Percentiles rank a stretch among this genome's conserved stretches.
phyloP scores from a whole-genome alignment of 1,140 invertebrate species.

The Dolichoris vasculosae region DNA sequence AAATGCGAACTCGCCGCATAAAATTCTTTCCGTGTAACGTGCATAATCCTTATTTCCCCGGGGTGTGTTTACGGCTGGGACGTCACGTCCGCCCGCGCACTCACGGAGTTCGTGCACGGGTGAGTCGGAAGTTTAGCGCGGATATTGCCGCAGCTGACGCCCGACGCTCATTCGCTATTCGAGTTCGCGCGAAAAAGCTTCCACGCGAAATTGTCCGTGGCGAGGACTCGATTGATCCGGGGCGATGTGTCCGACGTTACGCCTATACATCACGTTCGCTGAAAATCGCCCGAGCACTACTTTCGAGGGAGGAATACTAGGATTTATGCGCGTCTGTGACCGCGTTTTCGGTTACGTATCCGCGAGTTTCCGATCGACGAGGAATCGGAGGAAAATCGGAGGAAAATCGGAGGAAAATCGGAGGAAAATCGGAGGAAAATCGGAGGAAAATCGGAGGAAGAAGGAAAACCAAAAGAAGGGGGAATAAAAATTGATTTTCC shows the following conservation, averaged over 20 bases:
- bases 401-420: too few species aligned
- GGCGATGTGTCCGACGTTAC: neutral
- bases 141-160: neutral
- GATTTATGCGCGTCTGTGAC: too few species aligned
- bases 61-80: conserved; percentile 5
- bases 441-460: too few species aligned
- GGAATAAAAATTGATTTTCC: neutral
- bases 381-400: too few species aligned
- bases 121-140: neutral
- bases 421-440: too few species aligned
- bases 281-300: neutral
- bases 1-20: neutral
- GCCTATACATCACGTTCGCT: neutral
- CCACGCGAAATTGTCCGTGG: conserved; percentile 8
- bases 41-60: conserved; percentile 18
- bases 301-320: too few species aligned
- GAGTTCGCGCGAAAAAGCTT: conserved; percentile 5
- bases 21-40: neutral
- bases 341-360: too few species aligned
- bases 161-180: neutral
- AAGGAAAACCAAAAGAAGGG: neutral
- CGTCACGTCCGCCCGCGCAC: neutral
- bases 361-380: neutral
- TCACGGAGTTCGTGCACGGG: neutral
- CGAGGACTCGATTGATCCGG: neutral